Percentiles rank a stretch among this genome's conserved stretches.
Conservation (phyloP, 1,140 invertebrate genomes). For the Panagrolaimus sp. region DNA sequence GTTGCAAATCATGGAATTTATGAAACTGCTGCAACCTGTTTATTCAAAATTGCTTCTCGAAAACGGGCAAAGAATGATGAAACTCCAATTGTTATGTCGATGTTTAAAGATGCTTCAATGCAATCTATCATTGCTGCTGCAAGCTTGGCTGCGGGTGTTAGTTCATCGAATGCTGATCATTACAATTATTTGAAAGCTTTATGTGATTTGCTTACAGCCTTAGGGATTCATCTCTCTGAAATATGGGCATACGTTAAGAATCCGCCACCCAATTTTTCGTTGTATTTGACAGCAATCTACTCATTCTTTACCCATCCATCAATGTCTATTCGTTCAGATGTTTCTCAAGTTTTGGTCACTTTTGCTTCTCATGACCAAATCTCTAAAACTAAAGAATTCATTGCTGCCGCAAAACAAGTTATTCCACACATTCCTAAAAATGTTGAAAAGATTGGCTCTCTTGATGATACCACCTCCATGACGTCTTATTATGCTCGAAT, state of each 20-base stretch:
- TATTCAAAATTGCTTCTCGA: conserved; percentile 43
- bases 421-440: conserved; percentile 26
- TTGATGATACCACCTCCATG: conserved; percentile 22
- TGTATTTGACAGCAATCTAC: conserved; percentile 47
- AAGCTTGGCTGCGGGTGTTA: conserved; percentile 37
- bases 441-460: conserved; percentile 47
- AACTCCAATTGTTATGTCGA: conserved; percentile 44
- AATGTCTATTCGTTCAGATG: conserved; percentile 47
- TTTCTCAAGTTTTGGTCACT: conserved; percentile 39
- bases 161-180: conserved; percentile 35
- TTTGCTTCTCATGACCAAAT: conserved; percentile 38
- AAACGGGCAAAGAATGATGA: conserved; percentile 46
- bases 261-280: conserved; percentile 45
- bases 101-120: conserved; percentile 46
- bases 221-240: conserved; percentile 46
- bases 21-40: conserved; percentile 42
- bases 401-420: conserved; percentile 25
- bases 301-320: conserved; percentile 52
- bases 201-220: conserved; percentile 44
- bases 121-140: conserved; percentile 39
- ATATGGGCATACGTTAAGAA: conserved; percentile 43
- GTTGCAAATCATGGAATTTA: conserved; percentile 34
- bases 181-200: conserved; percentile 52
- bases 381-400: conserved; percentile 31
- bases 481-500: conserved; percentile 44